Percentiles rank a stretch among this genome's conserved stretches.
Conservation (phyloP, 2,113 vertebrate genomes). For the Eptatretus burgeri region DNA sequence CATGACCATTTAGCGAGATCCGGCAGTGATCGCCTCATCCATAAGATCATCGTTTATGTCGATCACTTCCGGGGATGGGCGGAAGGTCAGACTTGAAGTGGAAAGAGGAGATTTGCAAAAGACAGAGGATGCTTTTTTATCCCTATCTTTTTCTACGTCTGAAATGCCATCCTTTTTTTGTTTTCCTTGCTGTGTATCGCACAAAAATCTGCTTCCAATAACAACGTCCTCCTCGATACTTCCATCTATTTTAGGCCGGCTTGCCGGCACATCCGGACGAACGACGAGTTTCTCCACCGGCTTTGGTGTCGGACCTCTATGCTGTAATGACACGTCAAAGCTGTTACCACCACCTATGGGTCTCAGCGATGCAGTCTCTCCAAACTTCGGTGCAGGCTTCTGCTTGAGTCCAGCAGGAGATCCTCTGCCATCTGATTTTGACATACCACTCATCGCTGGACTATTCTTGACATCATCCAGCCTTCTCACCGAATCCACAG, state of each 20-base stretch:
- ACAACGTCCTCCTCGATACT: background rate
- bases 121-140: background rate
- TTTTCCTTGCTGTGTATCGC: slow-evolving; percentile 1
- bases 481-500: background rate
- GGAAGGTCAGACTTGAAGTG: background rate
- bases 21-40: slow-evolving; percentile 4
- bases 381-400: too few species aligned
- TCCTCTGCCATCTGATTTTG: background rate
- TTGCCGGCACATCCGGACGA: too few species aligned
- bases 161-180: background rate
- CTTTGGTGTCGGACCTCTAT: too few species aligned
- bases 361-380: too few species aligned
- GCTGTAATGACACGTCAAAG: too few species aligned
- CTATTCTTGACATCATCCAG: background rate
- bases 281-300: too few species aligned
- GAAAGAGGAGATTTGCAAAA: background rate
- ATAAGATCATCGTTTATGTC: background rate
- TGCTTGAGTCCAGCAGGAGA: too few species aligned
- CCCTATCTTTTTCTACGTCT: background rate
- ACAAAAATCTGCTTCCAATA: background rate
- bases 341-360: too few species aligned
- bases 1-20: background rate
- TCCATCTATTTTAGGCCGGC: too few species aligned
- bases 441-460: background rate
- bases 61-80: slow-evolving; percentile 3